phyloP scores from a whole-genome alignment of 2,113 vertebrate genomes.

The Corythornis vintsioides region DNA sequence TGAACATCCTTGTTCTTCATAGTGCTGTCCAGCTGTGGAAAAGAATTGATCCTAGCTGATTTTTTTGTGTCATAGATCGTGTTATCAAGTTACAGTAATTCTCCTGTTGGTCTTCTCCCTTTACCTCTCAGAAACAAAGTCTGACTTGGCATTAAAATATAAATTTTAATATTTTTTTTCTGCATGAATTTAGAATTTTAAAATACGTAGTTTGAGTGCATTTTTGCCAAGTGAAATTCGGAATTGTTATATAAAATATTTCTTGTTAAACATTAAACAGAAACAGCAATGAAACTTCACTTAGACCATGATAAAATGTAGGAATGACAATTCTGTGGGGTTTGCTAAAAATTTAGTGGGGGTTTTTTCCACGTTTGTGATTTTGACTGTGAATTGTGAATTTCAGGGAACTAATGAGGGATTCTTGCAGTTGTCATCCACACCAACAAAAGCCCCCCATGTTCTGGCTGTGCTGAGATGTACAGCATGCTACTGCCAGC shows the following conservation, averaged over 20 bases:
- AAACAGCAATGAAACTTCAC: not conserved
- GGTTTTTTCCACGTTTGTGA: fast-evolving
- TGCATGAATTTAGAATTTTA: not conserved
- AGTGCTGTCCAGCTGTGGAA: not conserved
- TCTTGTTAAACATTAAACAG: not conserved
- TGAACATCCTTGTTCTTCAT: not conserved
- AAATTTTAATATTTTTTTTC: not conserved
- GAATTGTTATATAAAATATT: not conserved
- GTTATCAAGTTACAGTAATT: not conserved
- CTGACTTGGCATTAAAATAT: not conserved
- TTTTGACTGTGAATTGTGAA: not conserved
- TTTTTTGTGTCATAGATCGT: not conserved
- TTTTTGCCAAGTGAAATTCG: not conserved
- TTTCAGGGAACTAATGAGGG: not conserved
- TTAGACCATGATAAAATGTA: not conserved
- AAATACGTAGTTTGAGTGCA: not conserved
- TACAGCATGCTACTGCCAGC: not conserved
- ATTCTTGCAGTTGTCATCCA: not conserved
- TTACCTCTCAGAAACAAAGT: not conserved
- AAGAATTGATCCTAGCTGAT: not conserved
- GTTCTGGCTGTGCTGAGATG: not conserved
- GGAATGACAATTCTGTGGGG: not conserved
- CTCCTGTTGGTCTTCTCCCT: not conserved
- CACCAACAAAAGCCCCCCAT: not conserved
- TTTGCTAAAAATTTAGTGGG: not conserved